A percentile compares a stretch with the other conserved stretches of the same genome.
These are phyloP conservation scores for Brachycybe producta DNA, from an alignment of 2,888 invertebrate species.

Conservation along the genomic window DNA sequence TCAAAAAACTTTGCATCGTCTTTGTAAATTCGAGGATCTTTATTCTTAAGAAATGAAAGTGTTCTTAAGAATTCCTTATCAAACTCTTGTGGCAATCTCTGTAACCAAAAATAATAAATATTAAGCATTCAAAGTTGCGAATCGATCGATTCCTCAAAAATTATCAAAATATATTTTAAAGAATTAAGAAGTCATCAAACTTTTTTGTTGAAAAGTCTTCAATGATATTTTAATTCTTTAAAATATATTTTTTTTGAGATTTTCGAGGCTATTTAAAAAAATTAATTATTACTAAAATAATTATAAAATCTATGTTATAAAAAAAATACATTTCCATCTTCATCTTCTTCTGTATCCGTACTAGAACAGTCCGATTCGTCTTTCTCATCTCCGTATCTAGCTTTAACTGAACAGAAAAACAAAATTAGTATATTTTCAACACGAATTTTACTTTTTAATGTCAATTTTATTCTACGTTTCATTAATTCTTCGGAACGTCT, in stretches of 20 bases:
- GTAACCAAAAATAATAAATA: constrained; percentile 19
- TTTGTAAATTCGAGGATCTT: constrained; percentile 81
- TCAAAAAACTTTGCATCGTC: constrained; percentile 56
- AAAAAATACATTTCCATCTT: constrained; percentile 31
- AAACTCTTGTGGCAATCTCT: constrained; percentile 49
- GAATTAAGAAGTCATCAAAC: too few relatives aligned
- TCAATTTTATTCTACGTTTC: constrained; percentile 73
- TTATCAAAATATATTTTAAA: too few relatives aligned
- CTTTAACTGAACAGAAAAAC: constrained; percentile 47
- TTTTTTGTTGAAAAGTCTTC: too few relatives aligned
- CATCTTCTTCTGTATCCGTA: constrained; percentile 44
- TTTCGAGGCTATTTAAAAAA: neutral
- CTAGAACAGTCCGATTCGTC: constrained; percentile 40
- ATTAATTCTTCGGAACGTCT: too few relatives aligned
- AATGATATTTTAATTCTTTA: neutral
- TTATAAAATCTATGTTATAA: neutral
- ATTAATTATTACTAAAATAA: neutral
- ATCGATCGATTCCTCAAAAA: too few relatives aligned
- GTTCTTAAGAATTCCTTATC: constrained; percentile 82
- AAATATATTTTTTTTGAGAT: neutral
- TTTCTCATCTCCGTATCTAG: constrained; percentile 49
- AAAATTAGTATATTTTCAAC: constrained; percentile 24
- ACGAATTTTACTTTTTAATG: constrained; percentile 53
- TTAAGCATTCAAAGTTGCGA: too few relatives aligned
- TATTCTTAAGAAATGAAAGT: constrained; percentile 67